Conservation (phyloP, 2,888 invertebrate species). For the Thysanoteuthis rhombus region DNA sequence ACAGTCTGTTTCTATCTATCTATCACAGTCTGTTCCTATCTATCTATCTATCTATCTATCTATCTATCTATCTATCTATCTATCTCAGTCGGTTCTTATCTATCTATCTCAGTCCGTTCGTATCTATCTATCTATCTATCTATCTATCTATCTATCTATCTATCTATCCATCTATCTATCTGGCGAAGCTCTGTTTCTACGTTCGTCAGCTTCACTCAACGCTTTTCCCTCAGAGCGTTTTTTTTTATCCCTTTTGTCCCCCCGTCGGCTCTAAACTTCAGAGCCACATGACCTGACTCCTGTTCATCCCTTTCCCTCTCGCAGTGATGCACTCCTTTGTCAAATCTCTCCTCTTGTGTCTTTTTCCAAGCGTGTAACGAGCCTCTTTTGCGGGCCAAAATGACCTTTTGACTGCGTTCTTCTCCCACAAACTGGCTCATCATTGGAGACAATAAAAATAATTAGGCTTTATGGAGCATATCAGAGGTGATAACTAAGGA, state of each 20-base stretch:
- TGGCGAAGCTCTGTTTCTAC: too few relatives aligned
- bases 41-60: background rate
- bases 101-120: background rate
- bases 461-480: background rate
- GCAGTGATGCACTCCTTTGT: background rate
- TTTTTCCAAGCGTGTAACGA: background rate
- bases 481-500: background rate
- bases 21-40: background rate
- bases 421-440: background rate
- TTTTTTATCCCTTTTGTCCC: background rate
- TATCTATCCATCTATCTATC: background rate
- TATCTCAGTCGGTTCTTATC: background rate
- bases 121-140: background rate
- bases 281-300: background rate
- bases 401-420: background rate
- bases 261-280: background rate
- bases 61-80: background rate
- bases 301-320: background rate
- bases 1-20: background rate
- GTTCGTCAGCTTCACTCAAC: accelerated
- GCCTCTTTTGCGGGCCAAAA: background rate
- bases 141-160: background rate
- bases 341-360: background rate
- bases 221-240: background rate
- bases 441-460: background rate